Percentiles rank a stretch among this genome's conserved stretches.
Conservation (phyloP, 64 coral and sea anemone species). For the Hydrozoanthus tunicans region DNA sequence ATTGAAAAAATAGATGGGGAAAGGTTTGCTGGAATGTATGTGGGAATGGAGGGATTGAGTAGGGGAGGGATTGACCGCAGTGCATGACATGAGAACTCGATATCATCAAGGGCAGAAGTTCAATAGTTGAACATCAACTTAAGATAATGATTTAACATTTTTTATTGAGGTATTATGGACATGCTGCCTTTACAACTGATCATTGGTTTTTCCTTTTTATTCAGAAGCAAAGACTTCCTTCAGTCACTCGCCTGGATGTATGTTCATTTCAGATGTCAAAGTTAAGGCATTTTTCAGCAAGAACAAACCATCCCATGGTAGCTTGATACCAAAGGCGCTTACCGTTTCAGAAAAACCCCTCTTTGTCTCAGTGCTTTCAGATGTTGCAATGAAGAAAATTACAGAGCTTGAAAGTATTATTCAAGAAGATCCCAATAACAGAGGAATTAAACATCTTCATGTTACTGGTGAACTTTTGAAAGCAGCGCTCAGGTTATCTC, state of each 20-base stretch:
- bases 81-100: too few species aligned
- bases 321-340: constrained; percentile 45
- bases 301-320: constrained; percentile 31
- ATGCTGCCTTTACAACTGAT: too few species aligned
- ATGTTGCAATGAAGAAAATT: constrained; percentile 45
- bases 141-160: too few species aligned
- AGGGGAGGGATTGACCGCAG: too few species aligned
- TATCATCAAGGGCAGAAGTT: too few species aligned
- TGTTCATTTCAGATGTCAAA: constrained; percentile 31
- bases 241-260: constrained; percentile 42
- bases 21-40: too few species aligned
- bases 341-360: constrained; percentile 49
- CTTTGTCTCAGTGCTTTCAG: constrained; percentile 62
- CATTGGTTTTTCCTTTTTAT: background rate
- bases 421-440: constrained; percentile 73
- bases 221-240: constrained; percentile 46
- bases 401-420: constrained; percentile 63
- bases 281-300: constrained; percentile 29
- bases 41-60: too few species aligned
- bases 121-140: too few species aligned
- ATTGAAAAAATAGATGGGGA: too few species aligned
- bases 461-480: constrained; percentile 70
- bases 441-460: constrained; percentile 75
- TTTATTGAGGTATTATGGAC: too few species aligned
- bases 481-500: constrained; percentile 72